Base-by-base conservation (phyloP, 1,140 invertebrate species). In the Pogonomyrmex barbatus region DNA sequence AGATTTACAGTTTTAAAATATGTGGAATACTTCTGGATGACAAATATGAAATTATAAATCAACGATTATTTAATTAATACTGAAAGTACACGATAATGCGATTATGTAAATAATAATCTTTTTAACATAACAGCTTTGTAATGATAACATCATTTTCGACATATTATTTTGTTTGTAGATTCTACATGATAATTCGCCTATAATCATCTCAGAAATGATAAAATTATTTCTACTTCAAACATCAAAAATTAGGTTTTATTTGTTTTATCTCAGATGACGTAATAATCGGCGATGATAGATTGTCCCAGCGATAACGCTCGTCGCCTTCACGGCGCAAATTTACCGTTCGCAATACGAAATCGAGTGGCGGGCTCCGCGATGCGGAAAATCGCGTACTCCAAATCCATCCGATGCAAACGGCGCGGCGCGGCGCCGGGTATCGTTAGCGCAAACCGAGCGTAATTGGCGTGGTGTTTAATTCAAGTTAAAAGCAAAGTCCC, bases 401-500 rank as follows among this genome's bases (percentile, higher is more conserved):
- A 73, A 83, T 83, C 79, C 68, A 83, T 73, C 68, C 68, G 79
- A 73, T 73, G 67, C 79, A 82, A 82, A 60, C 79, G 65, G 78
- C 62, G 60, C 56, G 56, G 14, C 45, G 47, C 67, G 79, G 54
- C 79, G 68, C 45, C 68, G 68, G 24, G 79, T 75, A 83, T 83
- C 79, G 79, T 83, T 83, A 75, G 68, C 79, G 68, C 79, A 39
- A 83, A 75, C 79, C 79, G 54, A 60, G 54, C 79, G 79, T 83
- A 83, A 83, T 85, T 68, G 84, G 77, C 84, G 84, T 68, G 77
- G 77, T 58, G 52, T 68, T 85, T 60, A 85, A 85, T 85, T 85
- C 77, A 81, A 79, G 77, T 68, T 82, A 65, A 85, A 85, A 58
- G 84, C 50, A 68, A 65, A 68, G 63, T 39, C 36, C 12, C 50